These are phyloP conservation scores for Coelopa pilipes DNA, from an alignment of 2,888 invertebrate genomes.

Conservation along the genomic window DNA sequence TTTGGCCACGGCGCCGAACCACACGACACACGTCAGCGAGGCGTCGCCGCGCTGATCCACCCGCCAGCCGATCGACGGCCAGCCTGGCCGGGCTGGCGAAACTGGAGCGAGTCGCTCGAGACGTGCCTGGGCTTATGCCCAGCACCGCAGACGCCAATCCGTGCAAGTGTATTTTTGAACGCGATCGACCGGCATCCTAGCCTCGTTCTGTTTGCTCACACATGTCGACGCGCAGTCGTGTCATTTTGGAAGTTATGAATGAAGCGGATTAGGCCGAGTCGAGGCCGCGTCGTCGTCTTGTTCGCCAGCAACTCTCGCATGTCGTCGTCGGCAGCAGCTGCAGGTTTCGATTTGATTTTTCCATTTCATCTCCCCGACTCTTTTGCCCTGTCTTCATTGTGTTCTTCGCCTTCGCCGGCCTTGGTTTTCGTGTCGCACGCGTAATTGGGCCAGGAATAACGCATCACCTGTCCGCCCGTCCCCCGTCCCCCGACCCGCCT, in stretches of 20 bases:
- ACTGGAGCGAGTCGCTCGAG: too few relatives aligned
- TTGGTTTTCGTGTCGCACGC: background rate
- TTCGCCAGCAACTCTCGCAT: background rate
- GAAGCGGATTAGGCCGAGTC: slow-evolving; percentile 1
- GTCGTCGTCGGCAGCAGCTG: background rate
- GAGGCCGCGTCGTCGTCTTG: background rate
- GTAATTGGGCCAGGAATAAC: too few relatives aligned
- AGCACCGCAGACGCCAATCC: too few relatives aligned
- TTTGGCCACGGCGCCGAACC: background rate
- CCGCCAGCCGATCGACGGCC: too few relatives aligned
- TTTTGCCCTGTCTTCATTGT: background rate
- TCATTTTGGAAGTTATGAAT: slow-evolving; percentile 14
- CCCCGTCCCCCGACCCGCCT: too few relatives aligned
- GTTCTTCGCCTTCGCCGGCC: background rate
- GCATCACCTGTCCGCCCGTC: too few relatives aligned
- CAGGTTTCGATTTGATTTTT: background rate
- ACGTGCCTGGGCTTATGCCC: too few relatives aligned
- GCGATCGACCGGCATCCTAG: background rate
- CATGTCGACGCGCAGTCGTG: background rate
- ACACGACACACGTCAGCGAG: too few relatives aligned
- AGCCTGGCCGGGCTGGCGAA: too few relatives aligned
- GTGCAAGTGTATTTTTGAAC: background rate
- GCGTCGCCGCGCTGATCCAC: too few relatives aligned
- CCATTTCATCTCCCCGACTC: background rate
- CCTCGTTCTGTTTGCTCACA: background rate